Evolutionary conservation across 1,140 invertebrate genomes (phyloP), one percentile per base, ranked within the genome.

Genomic region (Trissolcus basalis): DNA sequence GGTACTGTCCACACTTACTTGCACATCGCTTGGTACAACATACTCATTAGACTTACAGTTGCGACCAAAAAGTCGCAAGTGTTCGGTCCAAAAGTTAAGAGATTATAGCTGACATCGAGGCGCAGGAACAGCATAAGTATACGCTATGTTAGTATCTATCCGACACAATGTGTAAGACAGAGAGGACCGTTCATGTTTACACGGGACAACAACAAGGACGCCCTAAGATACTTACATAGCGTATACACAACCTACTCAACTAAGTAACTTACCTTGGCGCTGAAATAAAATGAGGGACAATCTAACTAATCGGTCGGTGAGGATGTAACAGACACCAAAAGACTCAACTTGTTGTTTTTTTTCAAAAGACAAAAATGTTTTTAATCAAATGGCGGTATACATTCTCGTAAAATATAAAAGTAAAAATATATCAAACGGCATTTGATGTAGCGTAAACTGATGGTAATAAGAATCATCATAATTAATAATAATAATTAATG

Each of bases 361-460:
- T 19, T 48, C 12, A 82, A 81, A 85, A 88, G 82, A 87, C 85
- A 87, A 79, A 76, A 87, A 83, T 88, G 84, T 86, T 88, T 27
- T 88, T 86, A 88, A 88, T 84, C 85, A 88, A 88, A 88, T 86
- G 87, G 19, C 19, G 19, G 83, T 87, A 81, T 83, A 88, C 86
- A 88, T 88, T 85, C 19, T 88, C 83, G 81, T 87, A 86, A 84
- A 82, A 84, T 87, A 88, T 86, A 86, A 87, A 87, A 87, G 83
- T 88, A 86, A 87, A 87, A 88, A 88, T 88, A 88, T 88, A 88
- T 88, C 88, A 87, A 87, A 87, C 87, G 86, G 86, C 85, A 88
- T 88, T 88, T 88, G 85, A 85, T 81, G 83, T 87, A 82, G 82
- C 81, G 83, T 87, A 84, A 77, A 85, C 82, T 77, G 78, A 85